Evolutionary conservation across 2,113 vertebrate genomes (phyloP), one percentile per base, ranked within the genome.

Genomic region (Barnardius zonarius): DNA sequence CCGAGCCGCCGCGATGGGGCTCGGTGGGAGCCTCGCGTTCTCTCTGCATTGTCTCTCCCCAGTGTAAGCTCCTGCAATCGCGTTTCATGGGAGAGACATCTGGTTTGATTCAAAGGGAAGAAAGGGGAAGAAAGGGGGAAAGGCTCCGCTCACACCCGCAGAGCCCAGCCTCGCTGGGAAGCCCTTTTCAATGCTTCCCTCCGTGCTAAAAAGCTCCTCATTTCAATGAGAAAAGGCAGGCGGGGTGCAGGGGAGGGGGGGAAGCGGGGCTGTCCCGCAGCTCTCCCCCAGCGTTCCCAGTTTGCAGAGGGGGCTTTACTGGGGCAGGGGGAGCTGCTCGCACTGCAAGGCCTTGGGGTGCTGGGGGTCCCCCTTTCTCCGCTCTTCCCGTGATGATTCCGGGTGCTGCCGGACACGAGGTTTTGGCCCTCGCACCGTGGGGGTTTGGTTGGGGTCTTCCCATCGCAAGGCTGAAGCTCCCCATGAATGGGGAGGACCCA

Each of bases 21-120:
- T 90, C 76, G 61, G 6, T 31, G 41, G 92, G 95, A 78, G 86
- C 90, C 49, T 68, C 30, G 24, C 64, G 52, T 68, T 68, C 94
- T 17, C n/a, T 44, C 88, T 0, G 64, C 86, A 86, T 91, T 94
- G 92, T 76, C 80, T 91, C 88, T 55, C 90, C 49, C 83, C 93
- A 43, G 84, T 18, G 91, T 17, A 72, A 95, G 94, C 92, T 85
- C 93, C 17, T 4, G 83, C 93, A 89, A 92, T 57, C 96, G 51
- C 94, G 33, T 86, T 91, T 81, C 86, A 73, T 69, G 89, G 92
- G 69, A 92, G 83, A 94, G 96, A 96, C 96, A 96, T 96, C 95
- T 96, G 97, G 94, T 95, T 97, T 78, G 89, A 96, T 96, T 96
- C 95, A 95, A 67, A 90, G 86, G 57, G 83, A 92, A 93, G 82